These are phyloP conservation scores for Ctenomys sociabilis DNA, from an alignment of 2,113 vertebrate genomes.

Conservation along the genomic window DNA sequence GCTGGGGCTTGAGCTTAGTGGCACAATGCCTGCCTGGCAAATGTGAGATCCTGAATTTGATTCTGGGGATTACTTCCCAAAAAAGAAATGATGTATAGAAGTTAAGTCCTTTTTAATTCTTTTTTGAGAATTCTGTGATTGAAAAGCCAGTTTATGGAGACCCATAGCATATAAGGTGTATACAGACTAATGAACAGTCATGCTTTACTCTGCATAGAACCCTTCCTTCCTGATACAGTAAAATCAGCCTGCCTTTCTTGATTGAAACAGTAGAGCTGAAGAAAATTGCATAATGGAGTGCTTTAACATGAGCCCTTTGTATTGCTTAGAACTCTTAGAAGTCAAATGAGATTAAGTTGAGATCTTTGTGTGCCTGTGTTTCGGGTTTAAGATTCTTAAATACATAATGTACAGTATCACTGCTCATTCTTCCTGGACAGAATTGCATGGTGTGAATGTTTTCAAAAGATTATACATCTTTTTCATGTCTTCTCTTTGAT, in stretches of 20 bases:
- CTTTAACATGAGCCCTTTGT: not conserved
- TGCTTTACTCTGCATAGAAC: not conserved
- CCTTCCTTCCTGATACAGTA: not conserved
- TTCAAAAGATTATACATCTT: slow-evolving; percentile 15
- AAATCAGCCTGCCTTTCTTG: not conserved
- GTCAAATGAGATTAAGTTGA: not conserved
- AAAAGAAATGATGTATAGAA: not conserved
- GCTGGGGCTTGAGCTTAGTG: too few species aligned
- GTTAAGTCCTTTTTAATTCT: slow-evolving; percentile 5
- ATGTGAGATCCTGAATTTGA: too few species aligned
- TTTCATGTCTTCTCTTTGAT: slow-evolving; percentile 43
- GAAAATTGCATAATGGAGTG: not conserved
- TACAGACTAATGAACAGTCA: not conserved
- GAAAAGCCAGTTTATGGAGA: not conserved
- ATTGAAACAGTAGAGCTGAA: not conserved
- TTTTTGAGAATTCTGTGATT: slow-evolving; percentile 40
- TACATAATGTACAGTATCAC: not conserved
- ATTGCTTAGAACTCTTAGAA: not conserved
- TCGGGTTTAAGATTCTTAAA: slow-evolving; percentile 9
- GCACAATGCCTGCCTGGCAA: too few species aligned
- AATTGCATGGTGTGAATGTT: not conserved
- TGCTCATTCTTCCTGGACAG: not conserved
- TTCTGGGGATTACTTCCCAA: too few species aligned
- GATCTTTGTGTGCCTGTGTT: not conserved
- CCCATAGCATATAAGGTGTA: not conserved